Base-by-base conservation (phyloP, 2,888 invertebrate genomes). In the Xanthia togata region DNA sequence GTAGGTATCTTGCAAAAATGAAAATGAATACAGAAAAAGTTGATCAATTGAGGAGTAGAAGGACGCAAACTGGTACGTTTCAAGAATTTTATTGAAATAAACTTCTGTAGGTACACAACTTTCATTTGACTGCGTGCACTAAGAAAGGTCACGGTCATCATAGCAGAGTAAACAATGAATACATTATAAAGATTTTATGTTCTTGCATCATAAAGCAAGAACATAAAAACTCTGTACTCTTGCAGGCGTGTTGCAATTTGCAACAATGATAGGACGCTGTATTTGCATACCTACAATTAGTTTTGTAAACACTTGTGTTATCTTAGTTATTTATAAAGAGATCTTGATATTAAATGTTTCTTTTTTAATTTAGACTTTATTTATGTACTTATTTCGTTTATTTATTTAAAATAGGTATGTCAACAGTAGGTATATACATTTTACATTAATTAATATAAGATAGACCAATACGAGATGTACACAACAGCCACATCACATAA, bases 91-190 rank as follows among this genome's bases (percentile, higher is more conserved):
- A 20, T 17, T 9, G 6, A 65, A 41, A 0, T n/a, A 14, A 23
- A 35, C 44, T 72, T 73, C 23, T 53, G 57, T n/a, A n/a, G n/a
- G n/a, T 44, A 26, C 1, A 35, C 17, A 35, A 14, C 23, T 23
- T 71, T 35, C 12, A 9, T 64, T 53, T 14, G 17, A 57, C 17
- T 38, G 4, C 6, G 9, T 53, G 23, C 12, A 23, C 31, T 14
- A 6, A 23, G 3, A 65, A 80, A 65, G 38, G 53, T 80, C 65
- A 80, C 26, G 59, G 65, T n/a, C 65, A 14, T 12, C n/a, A 8
- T 9, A 4, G 2, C 4, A 31, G 53, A 53, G 26, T 78, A 65
- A 74, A 67, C 17, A 73, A 57, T 9, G n/a, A 26, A 62, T n/a
- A n/a, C 3, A 14, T 31, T 17, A 60, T 6, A 44, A 0, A 23